These are phyloP conservation scores for Leucoraja ocellata DNA, from an alignment of 2,797 vertebrate genomes.

Conservation along the genomic window DNA sequence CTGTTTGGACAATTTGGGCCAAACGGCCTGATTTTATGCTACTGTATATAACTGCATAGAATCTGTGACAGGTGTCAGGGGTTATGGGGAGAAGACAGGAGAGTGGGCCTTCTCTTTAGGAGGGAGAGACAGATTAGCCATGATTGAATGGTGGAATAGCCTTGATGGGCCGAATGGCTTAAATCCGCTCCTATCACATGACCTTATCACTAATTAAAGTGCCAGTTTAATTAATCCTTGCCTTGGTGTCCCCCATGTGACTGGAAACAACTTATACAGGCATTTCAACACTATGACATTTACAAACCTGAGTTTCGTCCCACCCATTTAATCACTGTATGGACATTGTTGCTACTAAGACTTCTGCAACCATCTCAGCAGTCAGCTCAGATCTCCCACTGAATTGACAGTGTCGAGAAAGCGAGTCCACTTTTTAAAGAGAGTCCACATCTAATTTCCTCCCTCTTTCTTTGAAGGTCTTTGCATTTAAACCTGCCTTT, in stretches of 20 bases:
- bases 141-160: too few species aligned
- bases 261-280: background rate
- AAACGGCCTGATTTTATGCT: too few species aligned
- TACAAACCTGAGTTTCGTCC: background rate
- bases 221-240: background rate
- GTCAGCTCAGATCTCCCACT: background rate
- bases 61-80: too few species aligned
- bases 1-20: too few species aligned
- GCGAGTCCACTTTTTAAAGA: background rate
- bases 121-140: too few species aligned
- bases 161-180: too few species aligned
- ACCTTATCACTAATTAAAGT: too few species aligned
- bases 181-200: too few species aligned
- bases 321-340: background rate
- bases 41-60: too few species aligned
- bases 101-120: too few species aligned
- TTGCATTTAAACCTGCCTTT: background rate
- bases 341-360: background rate
- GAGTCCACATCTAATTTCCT: background rate
- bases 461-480: background rate
- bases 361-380: background rate
- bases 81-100: too few species aligned
- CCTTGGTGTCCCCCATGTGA: background rate
- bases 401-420: background rate
- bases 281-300: background rate